These are phyloP conservation scores for Achatina immaculata DNA, from an alignment of 1,140 invertebrate species.

Conservation along the genomic window DNA sequence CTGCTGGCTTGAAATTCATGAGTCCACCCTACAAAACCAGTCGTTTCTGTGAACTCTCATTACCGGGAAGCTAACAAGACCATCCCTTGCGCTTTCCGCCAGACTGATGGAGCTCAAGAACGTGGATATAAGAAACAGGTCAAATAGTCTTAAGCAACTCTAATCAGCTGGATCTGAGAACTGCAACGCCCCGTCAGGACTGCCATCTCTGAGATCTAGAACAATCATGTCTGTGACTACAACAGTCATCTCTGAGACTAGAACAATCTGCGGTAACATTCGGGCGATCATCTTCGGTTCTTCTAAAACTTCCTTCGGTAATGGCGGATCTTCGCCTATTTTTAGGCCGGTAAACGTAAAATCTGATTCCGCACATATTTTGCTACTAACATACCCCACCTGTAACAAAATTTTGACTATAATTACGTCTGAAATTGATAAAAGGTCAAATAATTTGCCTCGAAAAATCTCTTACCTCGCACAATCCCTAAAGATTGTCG, in stretches of 20 bases:
- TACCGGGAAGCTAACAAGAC: too few species aligned
- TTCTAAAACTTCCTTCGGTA: background rate
- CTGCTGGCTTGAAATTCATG: too few species aligned
- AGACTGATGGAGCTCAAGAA: background rate
- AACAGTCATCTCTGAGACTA: too few species aligned
- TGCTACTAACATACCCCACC: background rate
- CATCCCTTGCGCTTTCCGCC: background rate
- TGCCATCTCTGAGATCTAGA: background rate
- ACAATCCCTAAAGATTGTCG: background rate
- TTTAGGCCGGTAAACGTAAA: constrained; percentile 32
- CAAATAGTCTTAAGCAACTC: background rate
- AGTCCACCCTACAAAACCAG: too few species aligned
- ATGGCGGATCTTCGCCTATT: constrained; percentile 24
- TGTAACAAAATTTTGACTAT: background rate
- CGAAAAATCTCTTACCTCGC: background rate
- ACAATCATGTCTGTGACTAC: background rate
- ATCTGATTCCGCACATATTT: background rate
- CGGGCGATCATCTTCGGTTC: background rate
- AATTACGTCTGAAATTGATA: background rate
- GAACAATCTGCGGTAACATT: constrained; percentile 5
- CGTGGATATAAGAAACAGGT: background rate
- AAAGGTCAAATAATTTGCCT: background rate
- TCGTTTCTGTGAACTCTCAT: too few species aligned
- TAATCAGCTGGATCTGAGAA: background rate
- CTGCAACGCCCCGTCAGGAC: background rate